phyloP scores from a whole-genome alignment of 2,113 vertebrate species.

The Pelusios castaneus region DNA sequence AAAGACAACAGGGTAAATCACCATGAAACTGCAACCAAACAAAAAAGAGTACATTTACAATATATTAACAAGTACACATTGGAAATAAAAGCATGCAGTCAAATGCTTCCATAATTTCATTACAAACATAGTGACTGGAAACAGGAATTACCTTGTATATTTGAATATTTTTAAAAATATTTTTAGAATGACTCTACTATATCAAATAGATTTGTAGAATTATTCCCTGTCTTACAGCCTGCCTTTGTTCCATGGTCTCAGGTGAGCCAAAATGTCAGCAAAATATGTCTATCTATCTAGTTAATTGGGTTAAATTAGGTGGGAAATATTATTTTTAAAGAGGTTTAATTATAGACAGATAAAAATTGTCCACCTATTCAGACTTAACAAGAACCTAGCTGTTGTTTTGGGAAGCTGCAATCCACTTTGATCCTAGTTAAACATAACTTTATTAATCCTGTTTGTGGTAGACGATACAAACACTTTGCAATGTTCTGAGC shows the following conservation, averaged over 20 bases:
- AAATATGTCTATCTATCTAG: not conserved
- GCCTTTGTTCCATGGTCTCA: not conserved
- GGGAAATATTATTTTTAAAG: not conserved
- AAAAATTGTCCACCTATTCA: not conserved
- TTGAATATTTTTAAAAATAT: not conserved
- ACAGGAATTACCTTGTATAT: not conserved
- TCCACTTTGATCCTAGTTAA: not conserved
- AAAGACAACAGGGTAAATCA: not conserved
- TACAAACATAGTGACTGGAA: not conserved
- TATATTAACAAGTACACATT: not conserved
- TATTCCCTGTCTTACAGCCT: not conserved
- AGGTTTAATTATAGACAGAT: accelerated
- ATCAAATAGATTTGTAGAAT: not conserved
- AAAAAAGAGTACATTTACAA: not conserved
- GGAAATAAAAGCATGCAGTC: not conserved
- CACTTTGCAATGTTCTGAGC: not conserved
- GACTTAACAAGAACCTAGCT: not conserved
- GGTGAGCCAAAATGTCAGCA: not conserved
- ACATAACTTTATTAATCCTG: not conserved
- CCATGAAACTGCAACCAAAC: not conserved
- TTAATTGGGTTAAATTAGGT: not conserved
- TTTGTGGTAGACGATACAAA: not conserved
- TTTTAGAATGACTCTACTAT: not conserved
- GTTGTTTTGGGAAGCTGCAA: not conserved
- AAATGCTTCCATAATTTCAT: not conserved